These are phyloP conservation scores for Volucella bombylans DNA, from an alignment of 2,888 invertebrate species.

Conservation along the genomic window DNA sequence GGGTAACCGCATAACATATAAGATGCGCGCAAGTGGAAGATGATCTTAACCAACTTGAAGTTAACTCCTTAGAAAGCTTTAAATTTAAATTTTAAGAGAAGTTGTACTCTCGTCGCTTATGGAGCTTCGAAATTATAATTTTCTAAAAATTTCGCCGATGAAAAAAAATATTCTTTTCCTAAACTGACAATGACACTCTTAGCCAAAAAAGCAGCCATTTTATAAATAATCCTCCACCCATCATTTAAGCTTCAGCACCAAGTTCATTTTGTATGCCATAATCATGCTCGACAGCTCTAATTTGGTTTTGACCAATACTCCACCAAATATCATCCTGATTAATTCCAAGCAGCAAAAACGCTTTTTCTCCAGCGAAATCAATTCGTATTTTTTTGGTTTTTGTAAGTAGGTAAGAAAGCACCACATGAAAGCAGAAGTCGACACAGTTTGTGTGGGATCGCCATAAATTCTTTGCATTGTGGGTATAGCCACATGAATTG, in stretches of 20 bases:
- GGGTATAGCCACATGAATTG: not conserved
- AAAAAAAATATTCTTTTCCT: not conserved
- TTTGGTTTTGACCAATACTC: not conserved
- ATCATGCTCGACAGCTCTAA: not conserved
- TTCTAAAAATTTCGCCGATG: too few species aligned
- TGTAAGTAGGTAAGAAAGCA: slow-evolving; percentile 18
- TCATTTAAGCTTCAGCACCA: not conserved
- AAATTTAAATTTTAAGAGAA: too few species aligned
- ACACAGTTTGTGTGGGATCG: slow-evolving; percentile 25
- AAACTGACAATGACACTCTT: not conserved
- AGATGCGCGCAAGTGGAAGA: too few species aligned
- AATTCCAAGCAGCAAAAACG: slow-evolving; percentile 26
- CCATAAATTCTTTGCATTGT: slow-evolving; percentile 27
- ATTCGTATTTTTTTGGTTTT: not conserved
- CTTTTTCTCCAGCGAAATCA: not conserved
- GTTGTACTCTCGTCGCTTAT: too few species aligned
- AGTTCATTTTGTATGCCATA: not conserved
- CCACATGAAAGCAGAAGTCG: not conserved
- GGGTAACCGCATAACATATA: too few species aligned
- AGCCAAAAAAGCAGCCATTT: not conserved
- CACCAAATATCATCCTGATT: slow-evolving; percentile 47
- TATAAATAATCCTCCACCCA: not conserved
- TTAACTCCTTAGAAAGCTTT: too few species aligned
- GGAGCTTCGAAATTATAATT: too few species aligned
- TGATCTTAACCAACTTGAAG: too few species aligned